phyloP scores from a whole-genome alignment of 2,113 vertebrate species.

The Shinisaurus crocodilurus region DNA sequence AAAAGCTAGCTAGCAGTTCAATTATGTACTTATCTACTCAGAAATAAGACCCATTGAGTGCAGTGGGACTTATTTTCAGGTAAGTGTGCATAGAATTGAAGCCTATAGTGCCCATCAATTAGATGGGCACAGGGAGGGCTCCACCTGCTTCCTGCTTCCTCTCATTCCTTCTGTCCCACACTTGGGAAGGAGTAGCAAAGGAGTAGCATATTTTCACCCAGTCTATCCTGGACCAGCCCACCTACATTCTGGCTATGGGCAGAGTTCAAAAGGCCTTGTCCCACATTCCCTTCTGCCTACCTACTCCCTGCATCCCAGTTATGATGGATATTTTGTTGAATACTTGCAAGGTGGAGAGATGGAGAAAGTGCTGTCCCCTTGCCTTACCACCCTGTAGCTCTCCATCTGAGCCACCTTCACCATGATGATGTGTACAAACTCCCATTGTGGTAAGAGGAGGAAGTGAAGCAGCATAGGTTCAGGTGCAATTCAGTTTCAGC shows the following conservation, averaged over 20 bases:
- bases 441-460: background rate
- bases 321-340: background rate
- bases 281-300: background rate
- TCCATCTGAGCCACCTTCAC: background rate
- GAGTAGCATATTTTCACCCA: no score
- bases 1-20: background rate
- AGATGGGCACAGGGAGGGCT: background rate
- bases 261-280: background rate
- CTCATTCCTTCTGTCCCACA: background rate
- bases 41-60: no score
- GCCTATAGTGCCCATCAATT: background rate
- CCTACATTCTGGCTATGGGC: background rate
- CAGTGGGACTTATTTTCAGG: no score
- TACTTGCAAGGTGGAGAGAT: background rate
- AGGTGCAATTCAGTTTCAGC: background rate
- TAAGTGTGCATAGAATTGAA: no score
- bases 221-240: background rate
- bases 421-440: background rate
- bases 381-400: background rate
- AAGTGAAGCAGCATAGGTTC: background rate
- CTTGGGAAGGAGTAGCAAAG: background rate
- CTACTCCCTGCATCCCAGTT: background rate
- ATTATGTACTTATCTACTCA: no score
- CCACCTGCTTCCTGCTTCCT: background rate
- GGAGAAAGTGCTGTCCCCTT: background rate